A percentile compares a stretch with the other conserved stretches of the same genome.
Evolutionary conservation across 2,797 vertebrate species (phyloP).

Genomic region (Podarcis siculus): DNA sequence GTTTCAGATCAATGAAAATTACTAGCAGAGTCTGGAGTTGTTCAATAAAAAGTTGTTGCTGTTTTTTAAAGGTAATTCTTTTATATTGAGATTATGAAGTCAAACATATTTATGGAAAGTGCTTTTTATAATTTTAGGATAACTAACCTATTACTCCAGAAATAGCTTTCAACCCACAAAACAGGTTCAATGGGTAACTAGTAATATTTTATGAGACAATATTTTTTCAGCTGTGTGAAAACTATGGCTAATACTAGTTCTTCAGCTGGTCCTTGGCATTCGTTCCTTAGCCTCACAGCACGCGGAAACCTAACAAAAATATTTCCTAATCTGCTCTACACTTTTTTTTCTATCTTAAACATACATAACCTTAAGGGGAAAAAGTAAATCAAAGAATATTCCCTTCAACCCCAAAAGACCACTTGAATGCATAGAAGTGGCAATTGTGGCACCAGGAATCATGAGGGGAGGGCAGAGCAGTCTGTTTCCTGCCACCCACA

Average conservation of each 20-base stretch:
- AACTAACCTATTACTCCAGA: neutral
- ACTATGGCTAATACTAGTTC: neutral
- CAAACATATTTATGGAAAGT: neutral
- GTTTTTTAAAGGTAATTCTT: neutral
- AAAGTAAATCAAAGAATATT: neutral
- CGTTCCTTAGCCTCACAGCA: neutral
- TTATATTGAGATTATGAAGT: neutral
- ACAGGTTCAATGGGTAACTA: neutral
- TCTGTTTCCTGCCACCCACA: neutral
- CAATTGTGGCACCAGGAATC: neutral
- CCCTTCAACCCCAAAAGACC: neutral
- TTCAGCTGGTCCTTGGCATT: neutral
- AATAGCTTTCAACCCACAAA: neutral
- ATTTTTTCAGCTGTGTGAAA: neutral
- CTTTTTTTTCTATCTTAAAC: neutral
- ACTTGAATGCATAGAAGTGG: neutral
- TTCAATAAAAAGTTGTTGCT: neutral
- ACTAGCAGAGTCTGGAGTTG: neutral
- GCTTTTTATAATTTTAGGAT: neutral
- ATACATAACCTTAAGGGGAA: neutral
- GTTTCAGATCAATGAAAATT: neutral
- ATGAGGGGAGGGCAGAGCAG: neutral
- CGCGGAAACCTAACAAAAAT: neutral
- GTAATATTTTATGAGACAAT: neutral
- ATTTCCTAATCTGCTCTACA: neutral